Evolutionary conservation across 1,140 invertebrate species (phyloP).

Genomic region (Dendrolimus kikuchii): DNA sequence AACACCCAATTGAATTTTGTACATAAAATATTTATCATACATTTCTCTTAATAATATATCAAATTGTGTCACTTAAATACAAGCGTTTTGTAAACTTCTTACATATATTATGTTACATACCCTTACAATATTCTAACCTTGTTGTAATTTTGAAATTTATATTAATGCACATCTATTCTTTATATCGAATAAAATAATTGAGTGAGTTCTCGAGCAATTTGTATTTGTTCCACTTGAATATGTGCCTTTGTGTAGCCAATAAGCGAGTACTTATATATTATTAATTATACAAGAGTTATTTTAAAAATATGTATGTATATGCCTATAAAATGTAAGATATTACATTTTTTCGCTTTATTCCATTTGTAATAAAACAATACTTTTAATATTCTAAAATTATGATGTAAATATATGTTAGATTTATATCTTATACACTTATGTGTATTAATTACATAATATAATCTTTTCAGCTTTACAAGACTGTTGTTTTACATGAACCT

Average conservation of each 20-base stretch:
- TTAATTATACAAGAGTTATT: not conserved
- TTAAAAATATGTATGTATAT: not conserved
- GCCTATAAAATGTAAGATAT: not conserved
- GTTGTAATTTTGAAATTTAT: not conserved
- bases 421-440: too few relatives aligned
- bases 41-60: too few relatives aligned
- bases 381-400: conserved; percentile 3
- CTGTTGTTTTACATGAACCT: conserved; percentile 14
- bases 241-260: conserved; percentile 23
- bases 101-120: too few relatives aligned
- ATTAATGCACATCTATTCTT: not conserved
- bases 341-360: conserved; percentile 6
- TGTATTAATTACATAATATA: conserved; percentile 7
- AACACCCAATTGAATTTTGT: conserved; percentile 1
- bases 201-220: not conserved
- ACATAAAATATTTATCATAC: too few relatives aligned
- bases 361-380: not conserved
- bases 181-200: too few relatives aligned
- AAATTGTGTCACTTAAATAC: too few relatives aligned
- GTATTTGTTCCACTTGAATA: conserved; percentile 7
- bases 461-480: conserved; percentile 16
- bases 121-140: too few relatives aligned
- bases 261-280: conserved; percentile 19
- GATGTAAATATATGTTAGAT: conserved; percentile 8
- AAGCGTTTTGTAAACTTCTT: too few relatives aligned